Percentiles rank a stretch among this genome's conserved stretches.
These are phyloP conservation scores for Drosophila watanabei DNA, from an alignment of 1,140 invertebrate species.

Conservation along the genomic window DNA sequence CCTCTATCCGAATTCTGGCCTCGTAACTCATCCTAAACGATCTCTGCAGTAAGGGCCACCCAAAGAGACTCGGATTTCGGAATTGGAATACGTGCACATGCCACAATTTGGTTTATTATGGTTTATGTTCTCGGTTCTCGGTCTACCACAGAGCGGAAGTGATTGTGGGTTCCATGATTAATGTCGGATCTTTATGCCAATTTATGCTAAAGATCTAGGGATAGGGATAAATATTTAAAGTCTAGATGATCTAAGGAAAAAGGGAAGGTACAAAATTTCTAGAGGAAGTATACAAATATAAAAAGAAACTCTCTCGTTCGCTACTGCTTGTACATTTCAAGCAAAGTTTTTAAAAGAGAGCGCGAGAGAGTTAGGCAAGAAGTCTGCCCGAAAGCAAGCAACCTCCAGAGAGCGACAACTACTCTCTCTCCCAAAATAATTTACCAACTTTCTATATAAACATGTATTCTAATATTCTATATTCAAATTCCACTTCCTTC, in stretches of 20 bases:
- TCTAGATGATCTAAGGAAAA: not conserved
- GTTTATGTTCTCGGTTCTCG: constrained; percentile 9
- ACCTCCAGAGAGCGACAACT: not conserved
- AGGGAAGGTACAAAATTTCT: not conserved
- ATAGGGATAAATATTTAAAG: not conserved
- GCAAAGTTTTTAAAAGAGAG: not conserved
- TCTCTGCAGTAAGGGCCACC: constrained; percentile 46
- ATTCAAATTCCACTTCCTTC: constrained; percentile 2
- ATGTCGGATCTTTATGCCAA: constrained; percentile 40
- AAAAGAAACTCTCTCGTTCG: not conserved
- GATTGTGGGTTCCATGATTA: constrained; percentile 34
- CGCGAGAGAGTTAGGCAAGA: not conserved
- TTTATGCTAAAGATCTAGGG: constrained; percentile 55
- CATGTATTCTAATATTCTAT: not conserved
- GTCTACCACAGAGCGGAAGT: constrained; percentile 64
- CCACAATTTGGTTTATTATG: constrained; percentile 76
- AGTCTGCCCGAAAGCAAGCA: not conserved
- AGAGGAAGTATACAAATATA: not conserved
- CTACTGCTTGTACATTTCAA: not conserved
- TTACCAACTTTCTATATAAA: not conserved
- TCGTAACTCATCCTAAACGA: constrained; percentile 79
- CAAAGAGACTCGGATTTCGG: constrained; percentile 31
- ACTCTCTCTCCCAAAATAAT: not conserved
- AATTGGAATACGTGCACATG: constrained; percentile 65
- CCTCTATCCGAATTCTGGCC: constrained; percentile 29